Evolutionary conservation across 2,888 invertebrate genomes (phyloP).

Genomic region (Philonicus albiceps): DNA sequence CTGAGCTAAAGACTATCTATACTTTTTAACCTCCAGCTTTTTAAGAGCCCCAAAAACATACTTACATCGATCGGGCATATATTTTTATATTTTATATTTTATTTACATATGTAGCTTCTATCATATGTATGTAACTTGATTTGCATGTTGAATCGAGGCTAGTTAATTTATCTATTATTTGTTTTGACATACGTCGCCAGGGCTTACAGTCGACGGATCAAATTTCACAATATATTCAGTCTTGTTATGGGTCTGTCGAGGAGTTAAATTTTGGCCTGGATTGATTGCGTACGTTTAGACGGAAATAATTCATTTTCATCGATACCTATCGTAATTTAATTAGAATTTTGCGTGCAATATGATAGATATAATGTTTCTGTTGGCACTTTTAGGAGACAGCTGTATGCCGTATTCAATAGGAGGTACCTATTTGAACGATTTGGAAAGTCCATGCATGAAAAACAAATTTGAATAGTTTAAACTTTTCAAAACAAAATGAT

Average conservation of each 20-base stretch:
- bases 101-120: neutral
- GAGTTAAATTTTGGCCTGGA: neutral
- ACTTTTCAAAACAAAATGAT: neutral
- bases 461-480: neutral
- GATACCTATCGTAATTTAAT: neutral
- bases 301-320: neutral
- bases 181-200: neutral
- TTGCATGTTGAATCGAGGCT: neutral
- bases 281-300: neutral
- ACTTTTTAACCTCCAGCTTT: neutral
- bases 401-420: neutral
- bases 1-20: neutral
- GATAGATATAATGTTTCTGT: neutral
- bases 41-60: neutral
- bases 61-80: neutral
- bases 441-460: neutral
- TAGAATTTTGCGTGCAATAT: neutral
- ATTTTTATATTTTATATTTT: no score
- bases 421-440: neutral
- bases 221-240: neutral
- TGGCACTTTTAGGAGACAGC: neutral
- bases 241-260: neutral
- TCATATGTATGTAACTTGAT: neutral
- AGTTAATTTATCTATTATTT: conserved; percentile 16
- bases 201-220: neutral